phyloP scores from a whole-genome alignment of 2,797 vertebrate species.

The Manis javanica region DNA sequence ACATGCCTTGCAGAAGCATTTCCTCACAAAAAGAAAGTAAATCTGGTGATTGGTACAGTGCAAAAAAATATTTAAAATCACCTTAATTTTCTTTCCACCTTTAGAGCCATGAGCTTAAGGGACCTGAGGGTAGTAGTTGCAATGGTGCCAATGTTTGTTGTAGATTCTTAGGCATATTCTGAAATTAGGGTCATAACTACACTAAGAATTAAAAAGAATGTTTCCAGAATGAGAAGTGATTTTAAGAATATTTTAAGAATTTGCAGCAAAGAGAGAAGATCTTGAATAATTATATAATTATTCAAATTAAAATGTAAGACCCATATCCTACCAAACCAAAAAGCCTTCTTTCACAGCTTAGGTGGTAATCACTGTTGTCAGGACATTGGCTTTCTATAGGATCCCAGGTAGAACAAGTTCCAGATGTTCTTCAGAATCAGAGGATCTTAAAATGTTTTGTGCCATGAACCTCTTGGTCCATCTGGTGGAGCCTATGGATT shows the following conservation, averaged over 20 bases:
- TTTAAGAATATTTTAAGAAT: constrained; percentile 41
- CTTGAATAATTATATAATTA: background rate
- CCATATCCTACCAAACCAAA: background rate
- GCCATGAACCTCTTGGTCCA: background rate
- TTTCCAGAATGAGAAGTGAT: background rate
- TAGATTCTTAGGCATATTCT: background rate
- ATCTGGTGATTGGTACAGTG: background rate
- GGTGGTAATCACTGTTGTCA: background rate
- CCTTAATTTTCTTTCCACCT: background rate
- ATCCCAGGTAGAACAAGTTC: background rate
- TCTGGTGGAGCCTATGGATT: background rate
- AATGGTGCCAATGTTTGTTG: background rate
- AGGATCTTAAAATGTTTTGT: background rate
- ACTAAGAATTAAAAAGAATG: background rate
- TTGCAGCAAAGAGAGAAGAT: background rate
- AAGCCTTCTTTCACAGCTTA: background rate
- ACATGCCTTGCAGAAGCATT: background rate
- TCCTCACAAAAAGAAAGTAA: background rate
- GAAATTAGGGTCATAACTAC: background rate
- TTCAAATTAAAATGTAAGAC: background rate
- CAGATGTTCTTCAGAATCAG: background rate
- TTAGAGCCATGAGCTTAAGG: background rate
- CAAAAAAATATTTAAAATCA: background rate
- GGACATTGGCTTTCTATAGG: background rate
- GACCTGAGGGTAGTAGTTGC: background rate